Evolutionary conservation across 2,888 invertebrate genomes (phyloP).

Genomic region (Pandemis corylana): DNA sequence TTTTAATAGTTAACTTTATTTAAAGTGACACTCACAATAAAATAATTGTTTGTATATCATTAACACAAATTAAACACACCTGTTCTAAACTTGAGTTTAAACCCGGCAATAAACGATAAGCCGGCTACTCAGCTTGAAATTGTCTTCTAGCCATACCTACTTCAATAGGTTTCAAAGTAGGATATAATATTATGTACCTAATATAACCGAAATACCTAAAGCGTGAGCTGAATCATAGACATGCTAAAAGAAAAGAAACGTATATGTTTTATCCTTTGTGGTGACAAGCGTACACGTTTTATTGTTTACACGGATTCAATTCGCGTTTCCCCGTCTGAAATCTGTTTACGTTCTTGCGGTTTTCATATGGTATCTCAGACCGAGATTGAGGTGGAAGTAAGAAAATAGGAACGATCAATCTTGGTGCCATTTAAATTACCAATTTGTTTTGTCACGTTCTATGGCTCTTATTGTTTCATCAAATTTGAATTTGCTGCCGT

Average conservation of each 20-base stretch:
- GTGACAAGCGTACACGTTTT: conserved; percentile 1
- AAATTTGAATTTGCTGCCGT: too few species aligned
- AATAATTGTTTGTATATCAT: too few species aligned
- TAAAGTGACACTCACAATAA: too few species aligned
- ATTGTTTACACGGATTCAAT: not conserved
- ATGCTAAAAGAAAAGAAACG: not conserved
- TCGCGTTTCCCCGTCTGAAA: not conserved
- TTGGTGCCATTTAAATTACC: not conserved
- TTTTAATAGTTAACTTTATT: too few species aligned
- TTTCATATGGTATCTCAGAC: not conserved
- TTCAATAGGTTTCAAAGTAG: too few species aligned
- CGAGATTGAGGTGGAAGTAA: not conserved
- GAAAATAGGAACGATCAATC: not conserved
- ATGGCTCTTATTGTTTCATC: too few species aligned
- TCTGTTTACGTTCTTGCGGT: not conserved
- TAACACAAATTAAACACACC: too few species aligned
- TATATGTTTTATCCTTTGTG: not conserved
- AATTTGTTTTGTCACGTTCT: not conserved
- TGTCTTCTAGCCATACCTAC: too few species aligned
- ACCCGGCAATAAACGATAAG: too few species aligned
- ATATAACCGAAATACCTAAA: not conserved
- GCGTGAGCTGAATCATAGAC: not conserved
- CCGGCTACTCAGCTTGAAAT: too few species aligned
- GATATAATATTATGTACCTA: too few species aligned
- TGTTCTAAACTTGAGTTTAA: too few species aligned